Evolutionary conservation across 30 jellyfish, hydroid and myxozoan genomes (phyloP).

Genomic region (Catostylus mosaicus): DNA sequence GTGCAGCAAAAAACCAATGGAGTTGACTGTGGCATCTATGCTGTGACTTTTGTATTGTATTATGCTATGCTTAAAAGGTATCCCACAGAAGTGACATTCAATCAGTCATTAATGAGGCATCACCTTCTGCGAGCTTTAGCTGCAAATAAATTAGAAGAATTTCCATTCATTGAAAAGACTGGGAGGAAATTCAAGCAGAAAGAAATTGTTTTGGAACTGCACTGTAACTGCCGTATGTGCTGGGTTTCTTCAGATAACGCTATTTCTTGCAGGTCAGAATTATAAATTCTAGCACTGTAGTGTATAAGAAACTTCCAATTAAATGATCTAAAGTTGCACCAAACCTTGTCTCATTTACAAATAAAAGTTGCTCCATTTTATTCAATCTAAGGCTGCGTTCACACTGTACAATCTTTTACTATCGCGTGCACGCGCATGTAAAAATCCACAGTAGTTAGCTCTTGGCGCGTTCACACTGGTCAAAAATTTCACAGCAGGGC

Average conservation of each 20-base stretch:
- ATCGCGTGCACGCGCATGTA: no score
- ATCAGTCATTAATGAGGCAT: constrained; percentile 28
- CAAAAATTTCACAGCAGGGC: no score
- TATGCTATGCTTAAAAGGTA: not conserved
- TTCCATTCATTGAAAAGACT: not conserved
- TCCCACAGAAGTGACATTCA: constrained; percentile 7
- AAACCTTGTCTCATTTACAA: no score
- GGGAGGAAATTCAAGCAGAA: not conserved
- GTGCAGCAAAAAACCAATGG: constrained; percentile 39
- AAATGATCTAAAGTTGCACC: not conserved
- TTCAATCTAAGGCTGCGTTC: no score
- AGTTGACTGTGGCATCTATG: constrained; percentile 40
- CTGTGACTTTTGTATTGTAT: constrained; percentile 12
- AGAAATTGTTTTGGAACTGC: not conserved
- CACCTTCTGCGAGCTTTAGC: constrained; percentile 8
- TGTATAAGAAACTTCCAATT: not conserved
- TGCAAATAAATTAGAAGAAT: not conserved
- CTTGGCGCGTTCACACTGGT: no score
- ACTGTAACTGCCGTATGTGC: not conserved
- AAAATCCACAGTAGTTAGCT: no score
- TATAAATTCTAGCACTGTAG: not conserved
- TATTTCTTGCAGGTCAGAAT: not conserved
- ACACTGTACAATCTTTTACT: no score
- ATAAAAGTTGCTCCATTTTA: no score
- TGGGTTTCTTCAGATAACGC: constrained; percentile 14